Evolutionary conservation across 2,797 vertebrate species (phyloP), one percentile per base, ranked within the genome.

Genomic region (Scarus forsteni): DNA sequence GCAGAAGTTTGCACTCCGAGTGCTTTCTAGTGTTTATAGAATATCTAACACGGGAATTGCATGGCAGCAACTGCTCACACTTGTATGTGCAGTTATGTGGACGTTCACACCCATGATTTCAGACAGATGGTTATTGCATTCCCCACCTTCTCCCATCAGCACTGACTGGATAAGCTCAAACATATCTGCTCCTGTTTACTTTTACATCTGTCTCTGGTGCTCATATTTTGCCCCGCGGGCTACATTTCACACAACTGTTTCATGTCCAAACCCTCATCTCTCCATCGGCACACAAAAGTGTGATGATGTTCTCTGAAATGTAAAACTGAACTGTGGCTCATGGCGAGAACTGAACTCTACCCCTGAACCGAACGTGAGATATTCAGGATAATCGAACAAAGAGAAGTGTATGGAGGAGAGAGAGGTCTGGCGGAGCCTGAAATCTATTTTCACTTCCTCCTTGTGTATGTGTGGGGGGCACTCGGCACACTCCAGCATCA

Each of bases 391-490:
- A 61, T 46, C 8, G 6, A 19, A 18, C 3, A 8, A 48, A 16
- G 10, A 6, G 18, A 7, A 46, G 38, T 52, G 45, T 43, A 7
- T 65, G 51, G 36, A 59, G 35, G 9, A 69, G 9, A 60, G 15
- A 60, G 54, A 52, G 19, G 43, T 43, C 38, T 34, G 39, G 11
- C 34, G 27, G 56, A 10, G 27, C 35, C 42, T 63, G 19, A 51
- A 64, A 75, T 70, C 50, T 61, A 76, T 81, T 79, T 74, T 39
- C 54, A 27, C 51, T 53, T 54, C 60, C 63, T 73, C 66, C 49
- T 57, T 60, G 66, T 59, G 77, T 8, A 4, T 27, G 27, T 27
- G 27, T 10, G 38, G 44, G 67, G 75, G 69, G 68, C 64, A 45
- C 64, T 62, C 39, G n/a, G 59, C 19, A 60, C 61, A 70, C 59